These are phyloP conservation scores for Tragopan temminckii DNA, from an alignment of 2,797 vertebrate genomes.

Conservation along the genomic window DNA sequence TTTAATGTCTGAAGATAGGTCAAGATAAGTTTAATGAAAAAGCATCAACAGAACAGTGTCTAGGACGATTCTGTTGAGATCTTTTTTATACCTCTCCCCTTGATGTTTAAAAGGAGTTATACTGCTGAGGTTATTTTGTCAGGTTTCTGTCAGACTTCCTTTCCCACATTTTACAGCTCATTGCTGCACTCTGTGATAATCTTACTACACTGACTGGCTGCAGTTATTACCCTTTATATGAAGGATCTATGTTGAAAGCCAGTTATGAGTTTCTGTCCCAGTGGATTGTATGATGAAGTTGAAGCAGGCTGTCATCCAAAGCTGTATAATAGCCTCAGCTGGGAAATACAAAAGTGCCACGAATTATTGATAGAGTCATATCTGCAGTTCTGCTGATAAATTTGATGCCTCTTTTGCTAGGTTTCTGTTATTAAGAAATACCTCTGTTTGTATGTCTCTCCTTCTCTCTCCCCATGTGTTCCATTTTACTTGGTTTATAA, in stretches of 20 bases:
- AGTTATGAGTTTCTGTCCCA: conserved; percentile 96
- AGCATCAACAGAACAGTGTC: neutral
- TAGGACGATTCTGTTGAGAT: neutral
- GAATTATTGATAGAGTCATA: conserved; percentile 96
- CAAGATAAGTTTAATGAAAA: conserved; percentile 35
- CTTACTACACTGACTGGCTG: conserved; percentile 87
- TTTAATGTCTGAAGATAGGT: conserved; percentile 1
- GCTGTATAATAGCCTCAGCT: conserved; percentile 89
- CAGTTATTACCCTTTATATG: conserved; percentile 93
- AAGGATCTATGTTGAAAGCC: conserved; percentile 92
- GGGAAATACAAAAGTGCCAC: conserved; percentile 92
- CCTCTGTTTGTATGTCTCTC: conserved; percentile 83
- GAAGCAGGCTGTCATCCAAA: conserved; percentile 90
- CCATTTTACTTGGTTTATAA: conserved; percentile 46
- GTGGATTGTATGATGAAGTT: conserved; percentile 91
- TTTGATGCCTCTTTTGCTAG: conserved; percentile 87
- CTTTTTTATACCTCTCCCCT: conserved; percentile 17
- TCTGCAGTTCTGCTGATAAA: conserved; percentile 92
- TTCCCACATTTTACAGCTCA: conserved; percentile 78
- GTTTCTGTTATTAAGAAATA: conserved; percentile 90
- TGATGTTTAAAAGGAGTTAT: conserved; percentile 18
- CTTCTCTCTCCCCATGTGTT: neutral
- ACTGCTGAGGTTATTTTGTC: conserved; percentile 59
- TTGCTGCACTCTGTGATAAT: conserved; percentile 85
- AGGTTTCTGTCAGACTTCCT: conserved; percentile 65